A percentile compares a stretch with the other conserved stretches of the same genome.
phyloP scores from a whole-genome alignment of 2,797 vertebrate species.

The Sardinella longiceps region DNA sequence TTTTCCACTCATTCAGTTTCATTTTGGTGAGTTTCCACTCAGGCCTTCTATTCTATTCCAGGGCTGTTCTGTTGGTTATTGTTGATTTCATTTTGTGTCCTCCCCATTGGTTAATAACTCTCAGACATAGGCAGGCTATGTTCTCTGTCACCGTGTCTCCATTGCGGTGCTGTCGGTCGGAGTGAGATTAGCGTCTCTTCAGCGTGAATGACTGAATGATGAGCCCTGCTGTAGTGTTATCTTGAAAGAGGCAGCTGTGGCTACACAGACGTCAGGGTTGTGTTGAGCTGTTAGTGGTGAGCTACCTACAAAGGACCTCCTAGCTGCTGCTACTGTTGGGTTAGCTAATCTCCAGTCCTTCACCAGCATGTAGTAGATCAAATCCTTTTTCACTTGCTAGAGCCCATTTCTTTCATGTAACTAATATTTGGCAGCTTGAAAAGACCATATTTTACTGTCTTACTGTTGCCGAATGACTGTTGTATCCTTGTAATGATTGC shows the following conservation, averaged over 20 bases:
- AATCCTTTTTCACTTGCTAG: conserved; percentile 44
- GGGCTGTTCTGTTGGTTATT: conserved; percentile 35
- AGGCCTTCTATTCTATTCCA: conserved; percentile 24
- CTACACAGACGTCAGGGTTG: conserved; percentile 58
- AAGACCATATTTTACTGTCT: neutral
- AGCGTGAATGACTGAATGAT: conserved; percentile 71
- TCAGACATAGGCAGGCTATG: no score
- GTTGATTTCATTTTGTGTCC: conserved; percentile 57
- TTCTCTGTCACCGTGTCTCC: conserved; percentile 46
- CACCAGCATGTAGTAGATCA: conserved; percentile 56
- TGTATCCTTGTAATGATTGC: neutral
- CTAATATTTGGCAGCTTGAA: neutral
- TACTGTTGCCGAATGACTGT: neutral
- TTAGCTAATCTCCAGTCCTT: conserved; percentile 56
- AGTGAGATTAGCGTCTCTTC: conserved; percentile 70
- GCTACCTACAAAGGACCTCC: conserved; percentile 57
- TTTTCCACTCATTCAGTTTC: neutral
- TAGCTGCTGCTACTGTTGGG: conserved; percentile 58
- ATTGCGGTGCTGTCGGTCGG: conserved; percentile 56
- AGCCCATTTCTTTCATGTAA: neutral
- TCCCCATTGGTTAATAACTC: conserved; percentile 63
- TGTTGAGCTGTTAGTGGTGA: conserved; percentile 52
- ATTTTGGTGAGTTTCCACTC: neutral
- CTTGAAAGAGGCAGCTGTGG: conserved; percentile 75
- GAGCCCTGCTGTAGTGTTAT: conserved; percentile 67